Evolutionary conservation across 2,888 invertebrate genomes (phyloP).

Genomic region (Andrena fulva): DNA sequence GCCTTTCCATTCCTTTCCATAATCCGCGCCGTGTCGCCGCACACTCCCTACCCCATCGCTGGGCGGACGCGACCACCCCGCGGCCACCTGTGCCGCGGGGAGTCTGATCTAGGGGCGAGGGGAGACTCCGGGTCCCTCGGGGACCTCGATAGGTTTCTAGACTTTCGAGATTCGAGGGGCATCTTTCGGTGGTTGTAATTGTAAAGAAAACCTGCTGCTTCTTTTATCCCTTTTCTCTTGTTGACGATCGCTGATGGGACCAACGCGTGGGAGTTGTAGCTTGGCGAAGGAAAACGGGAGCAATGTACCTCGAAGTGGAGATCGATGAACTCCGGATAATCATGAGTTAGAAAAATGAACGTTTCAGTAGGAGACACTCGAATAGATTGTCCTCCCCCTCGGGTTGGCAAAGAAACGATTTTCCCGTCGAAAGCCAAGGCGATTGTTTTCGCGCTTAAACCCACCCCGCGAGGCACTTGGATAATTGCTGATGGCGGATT

Average conservation of each 20-base stretch:
- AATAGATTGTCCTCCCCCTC: no score
- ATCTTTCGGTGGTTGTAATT: not conserved
- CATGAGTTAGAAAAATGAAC: not conserved
- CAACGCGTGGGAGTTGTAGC: no score
- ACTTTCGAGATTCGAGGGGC: not conserved
- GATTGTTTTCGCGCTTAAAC: not conserved
- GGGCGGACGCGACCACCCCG: slow-evolving; percentile 33
- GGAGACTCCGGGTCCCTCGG: not conserved
- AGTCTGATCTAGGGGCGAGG: slow-evolving; percentile 37
- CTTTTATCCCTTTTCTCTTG: no score
- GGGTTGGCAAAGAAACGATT: no score
- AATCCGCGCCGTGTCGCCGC: slow-evolving; percentile 51
- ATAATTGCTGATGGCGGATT: not conserved
- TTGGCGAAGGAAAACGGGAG: not conserved
- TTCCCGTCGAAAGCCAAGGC: no score
- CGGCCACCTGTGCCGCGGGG: slow-evolving; percentile 41
- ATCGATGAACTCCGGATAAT: not conserved
- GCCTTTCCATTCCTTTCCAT: slow-evolving; percentile 62
- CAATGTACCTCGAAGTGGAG: not conserved
- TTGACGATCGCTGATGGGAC: no score
- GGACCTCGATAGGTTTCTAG: not conserved
- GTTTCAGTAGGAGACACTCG: no score
- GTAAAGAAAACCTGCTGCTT: no score
- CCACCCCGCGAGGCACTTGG: not conserved
- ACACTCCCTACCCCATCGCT: slow-evolving; percentile 47